Conservation (phyloP, 2,113 vertebrate genomes). For the Nerophis ophidion region DNA sequence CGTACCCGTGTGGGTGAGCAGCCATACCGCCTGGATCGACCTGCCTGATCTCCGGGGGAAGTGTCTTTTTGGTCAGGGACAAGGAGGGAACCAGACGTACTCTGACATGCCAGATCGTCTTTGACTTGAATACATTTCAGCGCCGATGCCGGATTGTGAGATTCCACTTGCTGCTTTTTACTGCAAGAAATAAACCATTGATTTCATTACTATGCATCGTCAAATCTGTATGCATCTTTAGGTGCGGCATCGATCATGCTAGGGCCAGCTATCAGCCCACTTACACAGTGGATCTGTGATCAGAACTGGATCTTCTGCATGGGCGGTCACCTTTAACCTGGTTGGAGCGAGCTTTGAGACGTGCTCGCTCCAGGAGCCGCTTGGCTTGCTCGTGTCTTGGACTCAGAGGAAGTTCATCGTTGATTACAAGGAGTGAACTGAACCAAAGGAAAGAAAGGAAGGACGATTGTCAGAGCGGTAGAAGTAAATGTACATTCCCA, state of each 20-base stretch:
- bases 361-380: constrained; percentile 81
- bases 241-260: background rate
- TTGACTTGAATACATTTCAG: constrained; percentile 47
- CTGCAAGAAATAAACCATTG: constrained; percentile 27
- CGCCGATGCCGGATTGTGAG: constrained; percentile 17
- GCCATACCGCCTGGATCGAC: constrained; percentile 64
- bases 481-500: background rate
- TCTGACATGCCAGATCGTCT: constrained; percentile 46
- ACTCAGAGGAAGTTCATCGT: constrained; percentile 78
- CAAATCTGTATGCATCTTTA: background rate
- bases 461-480: background rate
- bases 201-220: background rate
- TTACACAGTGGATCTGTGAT: constrained; percentile 69
- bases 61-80: constrained; percentile 61
- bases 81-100: constrained; percentile 59
- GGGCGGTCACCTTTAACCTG: constrained; percentile 77
- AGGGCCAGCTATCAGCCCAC: constrained; percentile 31
- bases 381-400: constrained; percentile 86
- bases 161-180: constrained; percentile 43
- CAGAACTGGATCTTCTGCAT: constrained; percentile 60
- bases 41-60: constrained; percentile 71
- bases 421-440: constrained; percentile 71
- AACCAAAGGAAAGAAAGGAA: background rate
- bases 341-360: constrained; percentile 84
- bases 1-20: constrained; percentile 79